Conservation (phyloP, 2,888 invertebrate species). For the Auanema sp. region DNA sequence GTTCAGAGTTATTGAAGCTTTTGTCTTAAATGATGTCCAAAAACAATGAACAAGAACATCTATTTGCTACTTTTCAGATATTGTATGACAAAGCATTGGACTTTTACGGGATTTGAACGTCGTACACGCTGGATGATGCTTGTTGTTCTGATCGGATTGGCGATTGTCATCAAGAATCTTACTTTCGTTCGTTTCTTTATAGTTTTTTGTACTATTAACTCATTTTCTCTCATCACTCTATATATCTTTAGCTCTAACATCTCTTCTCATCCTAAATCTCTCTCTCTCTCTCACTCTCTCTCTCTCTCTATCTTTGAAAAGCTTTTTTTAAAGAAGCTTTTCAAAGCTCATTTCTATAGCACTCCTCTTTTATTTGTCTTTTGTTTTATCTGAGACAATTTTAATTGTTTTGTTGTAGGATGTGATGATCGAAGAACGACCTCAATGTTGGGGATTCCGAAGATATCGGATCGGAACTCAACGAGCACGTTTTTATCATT, state of each 20-base stretch:
- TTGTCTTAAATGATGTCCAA: background rate
- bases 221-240: no score
- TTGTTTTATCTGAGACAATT: background rate
- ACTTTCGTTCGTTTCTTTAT: conserved; percentile 42
- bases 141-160: conserved; percentile 32
- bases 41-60: background rate
- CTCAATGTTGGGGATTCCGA: conserved; percentile 34
- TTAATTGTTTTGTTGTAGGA: conserved; percentile 21
- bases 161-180: conserved; percentile 53
- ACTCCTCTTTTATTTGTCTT: background rate
- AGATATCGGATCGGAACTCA: conserved; percentile 30
- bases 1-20: background rate
- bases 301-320: background rate
- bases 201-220: background rate
- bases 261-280: background rate
- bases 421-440: conserved; percentile 32
- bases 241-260: background rate
- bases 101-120: conserved; percentile 59
- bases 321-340: background rate
- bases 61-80: conserved; percentile 31
- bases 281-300: background rate
- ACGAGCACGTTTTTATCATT: conserved; percentile 23
- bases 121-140: conserved; percentile 60
- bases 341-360: background rate
- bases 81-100: conserved; percentile 60